These are phyloP conservation scores for Ibycter americanus DNA, from an alignment of 2,797 vertebrate genomes.

Conservation along the genomic window DNA sequence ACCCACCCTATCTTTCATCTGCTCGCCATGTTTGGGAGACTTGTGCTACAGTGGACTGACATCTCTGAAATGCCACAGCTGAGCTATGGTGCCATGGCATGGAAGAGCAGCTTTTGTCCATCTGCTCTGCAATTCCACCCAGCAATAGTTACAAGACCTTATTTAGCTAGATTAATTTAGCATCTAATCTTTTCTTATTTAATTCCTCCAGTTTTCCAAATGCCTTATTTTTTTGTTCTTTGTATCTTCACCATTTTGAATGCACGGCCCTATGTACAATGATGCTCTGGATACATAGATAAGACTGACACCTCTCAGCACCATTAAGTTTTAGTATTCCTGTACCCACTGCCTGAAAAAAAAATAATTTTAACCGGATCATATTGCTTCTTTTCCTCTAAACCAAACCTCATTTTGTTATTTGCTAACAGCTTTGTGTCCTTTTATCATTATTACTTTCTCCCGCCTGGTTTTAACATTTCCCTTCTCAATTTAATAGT, in stretches of 20 bases:
- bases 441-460: not conserved
- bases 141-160: not conserved
- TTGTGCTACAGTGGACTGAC: too few relatives aligned
- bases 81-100: not conserved
- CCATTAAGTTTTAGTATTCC: not conserved
- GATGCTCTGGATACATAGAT: not conserved
- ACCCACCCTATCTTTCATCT: not conserved
- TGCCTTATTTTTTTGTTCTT: not conserved
- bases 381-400: not conserved
- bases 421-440: not conserved
- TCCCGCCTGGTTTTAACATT: not conserved
- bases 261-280: rapidly evolving
- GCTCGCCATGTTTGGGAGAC: not conserved
- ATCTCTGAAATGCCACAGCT: not conserved
- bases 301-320: not conserved
- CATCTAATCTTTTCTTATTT: not conserved
- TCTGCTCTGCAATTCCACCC: not conserved
- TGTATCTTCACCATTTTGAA: not conserved
- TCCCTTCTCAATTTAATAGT: not conserved
- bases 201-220: not conserved
- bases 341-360: not conserved
- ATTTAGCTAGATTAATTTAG: not conserved
- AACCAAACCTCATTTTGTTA: not conserved
- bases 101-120: not conserved
- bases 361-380: not conserved